Conservation (phyloP, 2,113 vertebrate genomes). For the Peromyscus maniculatus region DNA sequence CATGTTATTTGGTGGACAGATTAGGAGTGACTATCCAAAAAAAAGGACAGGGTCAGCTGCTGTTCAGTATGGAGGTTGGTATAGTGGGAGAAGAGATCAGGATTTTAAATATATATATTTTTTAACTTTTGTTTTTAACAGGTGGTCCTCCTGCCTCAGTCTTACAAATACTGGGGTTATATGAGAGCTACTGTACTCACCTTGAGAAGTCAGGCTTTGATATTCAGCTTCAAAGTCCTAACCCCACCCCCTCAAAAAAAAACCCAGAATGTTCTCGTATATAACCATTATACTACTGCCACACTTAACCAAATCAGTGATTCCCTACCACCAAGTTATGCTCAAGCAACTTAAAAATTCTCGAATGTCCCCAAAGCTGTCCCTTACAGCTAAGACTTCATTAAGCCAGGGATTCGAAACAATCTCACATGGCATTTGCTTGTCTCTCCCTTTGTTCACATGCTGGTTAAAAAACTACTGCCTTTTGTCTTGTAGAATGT, state of each 20-base stretch:
- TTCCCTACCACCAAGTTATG: neutral
- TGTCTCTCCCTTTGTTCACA: neutral
- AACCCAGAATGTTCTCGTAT: neutral
- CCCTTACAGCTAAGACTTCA: neutral
- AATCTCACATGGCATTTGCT: neutral
- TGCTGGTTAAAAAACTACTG: too few species aligned
- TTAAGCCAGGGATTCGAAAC: neutral
- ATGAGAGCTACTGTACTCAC: neutral
- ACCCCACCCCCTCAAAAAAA: neutral
- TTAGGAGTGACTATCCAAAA: neutral
- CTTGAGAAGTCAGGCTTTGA: neutral
- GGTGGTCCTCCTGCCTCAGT: neutral
- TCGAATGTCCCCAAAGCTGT: neutral
- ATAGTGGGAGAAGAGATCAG: neutral
- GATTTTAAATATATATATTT: neutral
- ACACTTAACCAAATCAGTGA: neutral
- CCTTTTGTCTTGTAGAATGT: neutral
- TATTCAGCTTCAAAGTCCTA: neutral
- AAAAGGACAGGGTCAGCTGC: neutral
- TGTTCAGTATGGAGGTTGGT: neutral
- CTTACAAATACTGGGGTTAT: neutral
- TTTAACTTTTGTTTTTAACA: neutral
- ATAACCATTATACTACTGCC: neutral
- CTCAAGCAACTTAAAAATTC: neutral
- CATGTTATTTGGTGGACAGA: neutral